phyloP scores from a whole-genome alignment of 2,113 vertebrate genomes.

The Cynoglossus semilaevis region DNA sequence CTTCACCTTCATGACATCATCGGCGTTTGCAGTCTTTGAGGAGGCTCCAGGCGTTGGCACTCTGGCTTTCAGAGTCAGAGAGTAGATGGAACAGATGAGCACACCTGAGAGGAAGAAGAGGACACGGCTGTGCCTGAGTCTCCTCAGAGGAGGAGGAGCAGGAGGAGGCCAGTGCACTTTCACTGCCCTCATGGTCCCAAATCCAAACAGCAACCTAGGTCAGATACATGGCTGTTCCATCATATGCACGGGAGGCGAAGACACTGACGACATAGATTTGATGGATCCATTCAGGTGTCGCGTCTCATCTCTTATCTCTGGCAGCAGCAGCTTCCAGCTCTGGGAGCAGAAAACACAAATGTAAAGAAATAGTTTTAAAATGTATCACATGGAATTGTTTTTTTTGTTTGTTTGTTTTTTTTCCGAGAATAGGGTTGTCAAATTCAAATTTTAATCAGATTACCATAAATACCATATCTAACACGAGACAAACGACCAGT shows the following conservation, averaged over 20 bases:
- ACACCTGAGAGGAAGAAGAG: slow-evolving; percentile 78
- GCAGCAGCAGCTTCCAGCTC: slow-evolving; percentile 38
- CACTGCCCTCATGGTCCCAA: slow-evolving; percentile 37
- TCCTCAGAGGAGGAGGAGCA: slow-evolving; percentile 66
- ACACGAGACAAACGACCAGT: too few species aligned
- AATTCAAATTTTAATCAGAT: too few species aligned
- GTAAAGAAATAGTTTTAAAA: too few species aligned
- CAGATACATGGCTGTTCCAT: slow-evolving; percentile 38
- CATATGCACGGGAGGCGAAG: slow-evolving; percentile 24
- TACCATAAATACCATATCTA: too few species aligned
- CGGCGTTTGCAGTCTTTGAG: not conserved
- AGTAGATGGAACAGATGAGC: slow-evolving; percentile 75
- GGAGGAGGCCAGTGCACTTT: slow-evolving; percentile 70
- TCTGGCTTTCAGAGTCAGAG: slow-evolving; percentile 68
- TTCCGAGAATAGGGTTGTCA: too few species aligned
- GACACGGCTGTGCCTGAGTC: slow-evolving; percentile 70
- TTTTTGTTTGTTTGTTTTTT: too few species aligned
- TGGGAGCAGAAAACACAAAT: slow-evolving; percentile 3
- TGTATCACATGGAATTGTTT: too few species aligned
- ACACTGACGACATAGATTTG: slow-evolving; percentile 1
- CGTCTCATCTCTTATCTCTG: slow-evolving; percentile 41
- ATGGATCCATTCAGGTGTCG: not conserved
- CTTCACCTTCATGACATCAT: slow-evolving; percentile 31
- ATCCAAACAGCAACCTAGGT: slow-evolving; percentile 46
- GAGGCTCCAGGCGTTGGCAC: slow-evolving; percentile 55